Evolutionary conservation across 1,140 invertebrate species (phyloP).

Genomic region (Orius insidiosus): DNA sequence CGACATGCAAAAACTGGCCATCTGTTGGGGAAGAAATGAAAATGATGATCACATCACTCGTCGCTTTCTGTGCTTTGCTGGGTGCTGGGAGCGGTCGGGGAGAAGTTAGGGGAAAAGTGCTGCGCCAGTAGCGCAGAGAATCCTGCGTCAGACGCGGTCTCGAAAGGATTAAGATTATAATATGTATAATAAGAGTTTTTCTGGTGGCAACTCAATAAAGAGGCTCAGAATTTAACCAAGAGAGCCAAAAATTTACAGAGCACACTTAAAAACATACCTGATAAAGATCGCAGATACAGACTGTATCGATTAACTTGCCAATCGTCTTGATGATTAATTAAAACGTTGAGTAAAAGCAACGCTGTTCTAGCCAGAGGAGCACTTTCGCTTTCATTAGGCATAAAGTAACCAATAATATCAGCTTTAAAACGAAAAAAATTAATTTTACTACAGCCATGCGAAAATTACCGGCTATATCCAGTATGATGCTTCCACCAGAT

Average conservation of each 20-base stretch:
- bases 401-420: slow-evolving; percentile 64
- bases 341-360: slow-evolving; percentile 64
- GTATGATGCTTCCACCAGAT: slow-evolving; percentile 60
- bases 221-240: background rate
- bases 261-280: slow-evolving; percentile 13
- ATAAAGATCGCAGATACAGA: slow-evolving; percentile 35
- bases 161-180: too few relatives aligned
- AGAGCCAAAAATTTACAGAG: slow-evolving; percentile 18
- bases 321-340: slow-evolving; percentile 76
- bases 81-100: too few relatives aligned
- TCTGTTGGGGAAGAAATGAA: too few relatives aligned
- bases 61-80: too few relatives aligned
- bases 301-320: slow-evolving; percentile 60
- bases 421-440: slow-evolving; percentile 33
- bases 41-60: too few relatives aligned
- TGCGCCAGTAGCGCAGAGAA: too few relatives aligned
- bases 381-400: slow-evolving; percentile 32
- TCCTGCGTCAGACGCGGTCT: too few relatives aligned
- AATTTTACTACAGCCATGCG: background rate
- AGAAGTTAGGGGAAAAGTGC: too few relatives aligned
- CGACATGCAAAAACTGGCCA: too few relatives aligned
- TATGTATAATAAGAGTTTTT: too few relatives aligned
- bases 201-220: too few relatives aligned
- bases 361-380: slow-evolving; percentile 70
- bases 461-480: slow-evolving; percentile 58